Evolutionary conservation across 2,888 invertebrate genomes (phyloP), one percentile per base, ranked within the genome.

Genomic region (Caenorhabditis afra): DNA sequence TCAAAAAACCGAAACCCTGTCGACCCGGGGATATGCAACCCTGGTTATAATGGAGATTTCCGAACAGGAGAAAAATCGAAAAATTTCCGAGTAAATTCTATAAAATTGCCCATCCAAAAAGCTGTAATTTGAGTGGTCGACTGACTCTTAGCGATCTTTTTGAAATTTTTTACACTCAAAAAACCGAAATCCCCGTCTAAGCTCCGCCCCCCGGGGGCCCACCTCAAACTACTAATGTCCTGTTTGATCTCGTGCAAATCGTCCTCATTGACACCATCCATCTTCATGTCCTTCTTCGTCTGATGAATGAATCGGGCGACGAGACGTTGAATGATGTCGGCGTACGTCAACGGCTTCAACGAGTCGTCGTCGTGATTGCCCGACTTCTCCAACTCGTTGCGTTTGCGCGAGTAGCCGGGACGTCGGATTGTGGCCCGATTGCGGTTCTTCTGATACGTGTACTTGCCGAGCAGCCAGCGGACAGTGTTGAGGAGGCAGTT

Each of bases 211-310:
- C n/a, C n/a, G n/a, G n/a, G n/a, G n/a, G 11, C 64, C 23, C 22
- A 92, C 92, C 92, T 90, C 18, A 92, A 89, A 87, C 92, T 92
- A 20, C 92, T 92, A 18, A 93, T 93, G 81, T 93, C 93, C 84
- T 93, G 93, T 87, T 93, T 93, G 61, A 93, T 93, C 86, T 93
- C 93, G 37, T 92, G 87, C 23, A 93, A 83, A 83, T 93, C 92
- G 80, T 93, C 93, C 86, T 93, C 93, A 83, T 92, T 92, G 18
- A 93, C 92, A 3, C 92, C 92, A 83, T 92, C 92, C 90, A 92
- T 92, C 59, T 92, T 90, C 87, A 91, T 90, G 73, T 92, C 91
- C 81, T 92, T 92, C 90, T 92, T 92, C 39, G 91, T 91, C 78
- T 81, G 85, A 77, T 85, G 85, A 29, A 85, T 86, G 57, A 83